A percentile compares a stretch with the other conserved stretches of the same genome.
Evolutionary conservation across 1,140 invertebrate species (phyloP).

Genomic region (silkworm (Bombyx mori)): DNA sequence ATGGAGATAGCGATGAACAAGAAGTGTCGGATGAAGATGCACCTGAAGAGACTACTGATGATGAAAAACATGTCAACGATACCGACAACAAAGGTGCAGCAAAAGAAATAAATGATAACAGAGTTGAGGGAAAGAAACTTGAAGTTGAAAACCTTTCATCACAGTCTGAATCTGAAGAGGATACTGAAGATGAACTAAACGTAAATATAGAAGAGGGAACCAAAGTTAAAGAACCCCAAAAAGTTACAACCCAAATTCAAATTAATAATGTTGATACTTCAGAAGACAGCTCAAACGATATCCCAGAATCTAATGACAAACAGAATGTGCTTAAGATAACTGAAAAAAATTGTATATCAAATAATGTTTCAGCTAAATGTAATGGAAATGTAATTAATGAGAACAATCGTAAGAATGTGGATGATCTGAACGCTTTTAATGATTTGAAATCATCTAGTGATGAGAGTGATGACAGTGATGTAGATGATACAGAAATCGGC

Average conservation of each 20-base stretch:
- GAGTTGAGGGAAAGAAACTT: neutral
- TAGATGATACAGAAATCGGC: conserved; percentile 23
- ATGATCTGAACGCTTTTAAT: conserved; percentile 30
- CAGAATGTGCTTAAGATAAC: too few species aligned
- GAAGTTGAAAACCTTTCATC: neutral
- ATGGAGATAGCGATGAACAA: conserved; percentile 39
- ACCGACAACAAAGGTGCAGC: conserved; percentile 4
- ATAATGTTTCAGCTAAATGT: too few species aligned
- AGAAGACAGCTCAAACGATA: too few species aligned
- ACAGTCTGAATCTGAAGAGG: conserved; percentile 23
- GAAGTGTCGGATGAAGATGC: conserved; percentile 16
- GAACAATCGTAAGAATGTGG: conserved; percentile 12
- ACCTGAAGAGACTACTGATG: conserved; percentile 3
- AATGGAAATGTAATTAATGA: too few species aligned
- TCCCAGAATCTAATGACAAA: too few species aligned
- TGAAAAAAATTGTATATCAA: too few species aligned
- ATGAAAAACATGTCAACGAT: conserved; percentile 7
- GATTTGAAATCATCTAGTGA: conserved; percentile 34
- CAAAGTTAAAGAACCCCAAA: conserved; percentile 28
- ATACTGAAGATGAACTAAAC: conserved; percentile 59
- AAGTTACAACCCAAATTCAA: conserved; percentile 2
- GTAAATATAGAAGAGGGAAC: conserved; percentile 4
- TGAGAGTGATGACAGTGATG: conserved; percentile 26
- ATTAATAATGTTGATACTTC: too few species aligned
- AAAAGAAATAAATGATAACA: conserved; percentile 9